Conservation (phyloP, 1,140 invertebrate genomes). For the Babylonia areolata region DNA sequence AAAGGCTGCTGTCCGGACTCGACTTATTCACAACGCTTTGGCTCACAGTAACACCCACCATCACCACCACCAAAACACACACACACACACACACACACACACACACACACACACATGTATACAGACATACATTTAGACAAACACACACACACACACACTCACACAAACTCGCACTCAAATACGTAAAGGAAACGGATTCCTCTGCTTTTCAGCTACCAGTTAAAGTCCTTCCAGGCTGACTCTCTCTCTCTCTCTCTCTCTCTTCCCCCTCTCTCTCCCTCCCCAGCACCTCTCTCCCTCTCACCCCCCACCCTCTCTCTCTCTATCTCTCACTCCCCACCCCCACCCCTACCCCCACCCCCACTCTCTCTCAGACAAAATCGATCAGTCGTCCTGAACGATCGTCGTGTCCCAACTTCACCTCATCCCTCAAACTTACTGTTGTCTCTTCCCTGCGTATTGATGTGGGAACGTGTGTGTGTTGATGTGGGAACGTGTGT, state of each 20-base stretch:
- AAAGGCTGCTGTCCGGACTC: not conserved
- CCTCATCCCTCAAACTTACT: not conserved
- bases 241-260: too few species aligned
- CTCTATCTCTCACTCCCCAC: too few species aligned
- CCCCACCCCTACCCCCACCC: too few species aligned
- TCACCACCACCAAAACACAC: too few species aligned
- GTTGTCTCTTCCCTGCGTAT: not conserved
- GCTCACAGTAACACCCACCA: too few species aligned
- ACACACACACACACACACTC: too few species aligned
- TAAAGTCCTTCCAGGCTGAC: not conserved
- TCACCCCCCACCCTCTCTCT: not conserved
- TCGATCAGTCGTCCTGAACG: not conserved
- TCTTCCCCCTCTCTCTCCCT: too few species aligned
- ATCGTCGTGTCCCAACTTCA: not conserved
- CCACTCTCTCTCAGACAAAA: not conserved
- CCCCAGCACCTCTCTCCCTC: too few species aligned
- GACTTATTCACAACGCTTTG: not conserved
- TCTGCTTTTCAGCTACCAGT: not conserved
- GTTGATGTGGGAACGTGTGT: too few species aligned
- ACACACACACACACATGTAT: not conserved
- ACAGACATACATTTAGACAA: too few species aligned
- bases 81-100: too few species aligned
- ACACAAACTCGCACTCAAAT: not conserved
- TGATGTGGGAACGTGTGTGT: too few species aligned
- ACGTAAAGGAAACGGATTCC: not conserved